Evolutionary conservation across 2,113 vertebrate genomes (phyloP).

Genomic region (Bubalus kerabau): DNA sequence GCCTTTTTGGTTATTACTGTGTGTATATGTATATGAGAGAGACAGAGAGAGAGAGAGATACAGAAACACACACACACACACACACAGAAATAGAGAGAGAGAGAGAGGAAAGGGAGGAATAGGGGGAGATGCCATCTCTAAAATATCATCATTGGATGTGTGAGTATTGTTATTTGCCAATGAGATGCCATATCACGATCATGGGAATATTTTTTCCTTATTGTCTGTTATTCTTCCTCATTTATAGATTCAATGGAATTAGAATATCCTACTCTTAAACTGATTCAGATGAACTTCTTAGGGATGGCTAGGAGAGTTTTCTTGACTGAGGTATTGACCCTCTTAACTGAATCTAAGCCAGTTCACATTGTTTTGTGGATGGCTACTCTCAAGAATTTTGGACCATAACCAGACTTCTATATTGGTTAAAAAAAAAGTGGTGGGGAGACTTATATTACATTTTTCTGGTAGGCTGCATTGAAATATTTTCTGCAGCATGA

Average conservation of each 20-base stretch:
- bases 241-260: neutral
- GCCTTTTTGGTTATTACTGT: neutral
- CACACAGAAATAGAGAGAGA: neutral
- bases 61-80: neutral
- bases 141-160: neutral
- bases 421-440: neutral
- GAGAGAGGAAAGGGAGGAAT: neutral
- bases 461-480: slow-evolving; percentile 22
- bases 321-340: neutral
- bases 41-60: neutral
- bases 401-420: neutral
- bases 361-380: neutral
- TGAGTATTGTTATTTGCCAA: neutral
- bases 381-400: neutral
- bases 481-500: neutral
- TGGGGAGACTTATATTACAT: neutral
- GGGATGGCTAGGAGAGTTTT: neutral
- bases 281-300: neutral
- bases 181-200: neutral
- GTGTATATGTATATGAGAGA: neutral
- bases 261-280: neutral
- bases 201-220: neutral
- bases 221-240: neutral
- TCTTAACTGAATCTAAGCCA: neutral
- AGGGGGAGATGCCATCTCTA: neutral